phyloP scores from a whole-genome alignment of 2,113 vertebrate species.

The Athene cunicularia region DNA sequence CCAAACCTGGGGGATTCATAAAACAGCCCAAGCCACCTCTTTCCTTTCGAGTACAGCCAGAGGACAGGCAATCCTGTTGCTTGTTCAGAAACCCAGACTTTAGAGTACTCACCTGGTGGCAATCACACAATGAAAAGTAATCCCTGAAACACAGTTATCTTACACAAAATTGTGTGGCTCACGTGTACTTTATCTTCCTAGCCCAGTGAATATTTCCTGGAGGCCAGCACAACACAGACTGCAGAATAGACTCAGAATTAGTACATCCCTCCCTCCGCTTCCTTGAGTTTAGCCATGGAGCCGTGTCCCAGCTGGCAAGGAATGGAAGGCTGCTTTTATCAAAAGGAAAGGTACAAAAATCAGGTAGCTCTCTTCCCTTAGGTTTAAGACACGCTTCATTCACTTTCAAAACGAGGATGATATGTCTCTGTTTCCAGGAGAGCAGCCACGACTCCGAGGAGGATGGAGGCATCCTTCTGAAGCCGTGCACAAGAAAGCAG shows the following conservation, averaged over 20 bases:
- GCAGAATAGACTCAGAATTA: background rate
- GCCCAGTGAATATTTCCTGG: background rate
- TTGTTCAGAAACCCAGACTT: background rate
- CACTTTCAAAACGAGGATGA: background rate
- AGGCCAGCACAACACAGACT: background rate
- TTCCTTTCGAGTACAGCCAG: background rate
- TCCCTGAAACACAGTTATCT: background rate
- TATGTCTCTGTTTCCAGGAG: background rate
- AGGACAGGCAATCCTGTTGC: background rate
- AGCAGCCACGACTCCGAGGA: background rate
- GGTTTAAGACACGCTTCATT: background rate
- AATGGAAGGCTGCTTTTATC: background rate
- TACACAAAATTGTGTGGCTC: background rate
- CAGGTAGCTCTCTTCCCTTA: background rate
- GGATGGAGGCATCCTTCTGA: background rate
- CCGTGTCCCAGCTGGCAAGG: background rate
- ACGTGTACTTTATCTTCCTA: background rate
- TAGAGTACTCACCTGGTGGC: fast-evolving
- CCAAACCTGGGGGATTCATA: background rate
- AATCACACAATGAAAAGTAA: background rate
- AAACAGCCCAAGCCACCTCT: background rate
- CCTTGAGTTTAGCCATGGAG: background rate
- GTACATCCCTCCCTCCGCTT: background rate
- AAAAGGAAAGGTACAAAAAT: background rate
- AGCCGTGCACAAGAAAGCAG: background rate